Evolutionary conservation across 2,797 vertebrate genomes (phyloP), one percentile per base, ranked within the genome.

Genomic region (Microhierax caerulescens): DNA sequence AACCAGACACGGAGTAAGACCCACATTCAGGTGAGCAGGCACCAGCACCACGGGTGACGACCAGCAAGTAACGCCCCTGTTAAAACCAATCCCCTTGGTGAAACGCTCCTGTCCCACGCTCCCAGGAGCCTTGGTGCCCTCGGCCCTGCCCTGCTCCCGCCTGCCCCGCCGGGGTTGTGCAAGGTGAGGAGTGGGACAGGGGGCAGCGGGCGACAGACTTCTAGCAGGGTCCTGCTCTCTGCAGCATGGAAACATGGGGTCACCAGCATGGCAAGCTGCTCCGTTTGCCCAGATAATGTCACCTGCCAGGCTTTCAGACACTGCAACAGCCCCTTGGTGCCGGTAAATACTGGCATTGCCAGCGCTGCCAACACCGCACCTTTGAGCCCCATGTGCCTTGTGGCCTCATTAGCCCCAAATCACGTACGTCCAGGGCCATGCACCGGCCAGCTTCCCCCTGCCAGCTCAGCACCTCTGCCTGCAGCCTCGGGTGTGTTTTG

Each of bases 321-420:
- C 7, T 51, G 47, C 76, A 30, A 4, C 2, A 8, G 51, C 23
- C 28, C 37, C 64, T 83, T 6, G 51, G 25, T 47, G 69, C 51
- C 2, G 19, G 27, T 56, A 76, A 83, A 51, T 9, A 18, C 27
- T 1, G 2, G 41, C 48, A 10, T 12, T 4, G 4, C 39, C 0
- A 0, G 41, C 0, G 0, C 23, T 45, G 54, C 41, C 50, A 19
- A 43, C 0, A 1, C 53, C 23, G 60, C 43, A 36, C 54, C 41
- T 78, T 65, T 16, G n/a, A 72, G 59, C 60, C 32, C 78, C 0
- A 0, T 27, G 77, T 2, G 3, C 37, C 41, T 57, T 14, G 11
- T 30, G 41, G 72, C 54, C 81, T 70, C 64, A 10, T 45, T 51
- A 92, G 21, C 89, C 78, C 48, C 50, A 27, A 7, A 41, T 64